A percentile compares a stretch with the other conserved stretches of the same genome.
phyloP scores from a whole-genome alignment of 2,888 invertebrate genomes.

The Coelinius sp. region DNA sequence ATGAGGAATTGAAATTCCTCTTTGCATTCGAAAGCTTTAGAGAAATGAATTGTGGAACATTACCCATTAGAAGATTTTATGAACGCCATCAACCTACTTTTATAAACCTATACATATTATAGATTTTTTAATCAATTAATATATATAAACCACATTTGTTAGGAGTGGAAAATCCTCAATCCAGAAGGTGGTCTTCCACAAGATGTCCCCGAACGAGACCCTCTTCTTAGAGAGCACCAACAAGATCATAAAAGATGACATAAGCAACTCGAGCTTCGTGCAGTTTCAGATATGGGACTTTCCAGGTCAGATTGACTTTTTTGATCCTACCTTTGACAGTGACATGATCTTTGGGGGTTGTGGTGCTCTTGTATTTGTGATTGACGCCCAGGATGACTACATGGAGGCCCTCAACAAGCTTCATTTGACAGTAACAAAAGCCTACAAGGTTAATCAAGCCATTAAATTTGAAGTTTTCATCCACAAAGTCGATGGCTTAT shows the following conservation, averaged over 20 bases:
- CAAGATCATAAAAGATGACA: slow-evolving; percentile 98
- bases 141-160: slow-evolving; percentile 57
- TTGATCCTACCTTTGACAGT: slow-evolving; percentile 95
- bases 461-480: slow-evolving; percentile 99
- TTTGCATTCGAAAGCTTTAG: too few relatives aligned
- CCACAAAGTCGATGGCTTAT: slow-evolving; percentile 98
- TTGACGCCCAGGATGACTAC: slow-evolving; percentile 99
- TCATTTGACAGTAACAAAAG: slow-evolving; percentile 93
- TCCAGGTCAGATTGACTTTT: slow-evolving; percentile 98
- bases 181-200: slow-evolving; percentile 99
- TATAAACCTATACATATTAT: not conserved
- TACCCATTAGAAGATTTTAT: too few relatives aligned
- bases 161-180: slow-evolving; percentile 99
- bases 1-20: too few relatives aligned
- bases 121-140: not conserved
- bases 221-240: slow-evolving; percentile 98
- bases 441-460: slow-evolving; percentile 94
- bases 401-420: slow-evolving; percentile 95
- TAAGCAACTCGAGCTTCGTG: slow-evolving; percentile 97
- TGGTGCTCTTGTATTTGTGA: slow-evolving; percentile 98
- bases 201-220: slow-evolving; percentile 99
- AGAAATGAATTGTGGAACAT: too few relatives aligned
- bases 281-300: slow-evolving; percentile 99
- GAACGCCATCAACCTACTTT: too few relatives aligned
- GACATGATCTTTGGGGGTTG: slow-evolving; percentile 97